Conservation (phyloP, 2,888 invertebrate species). For the Anticlea derivata region DNA sequence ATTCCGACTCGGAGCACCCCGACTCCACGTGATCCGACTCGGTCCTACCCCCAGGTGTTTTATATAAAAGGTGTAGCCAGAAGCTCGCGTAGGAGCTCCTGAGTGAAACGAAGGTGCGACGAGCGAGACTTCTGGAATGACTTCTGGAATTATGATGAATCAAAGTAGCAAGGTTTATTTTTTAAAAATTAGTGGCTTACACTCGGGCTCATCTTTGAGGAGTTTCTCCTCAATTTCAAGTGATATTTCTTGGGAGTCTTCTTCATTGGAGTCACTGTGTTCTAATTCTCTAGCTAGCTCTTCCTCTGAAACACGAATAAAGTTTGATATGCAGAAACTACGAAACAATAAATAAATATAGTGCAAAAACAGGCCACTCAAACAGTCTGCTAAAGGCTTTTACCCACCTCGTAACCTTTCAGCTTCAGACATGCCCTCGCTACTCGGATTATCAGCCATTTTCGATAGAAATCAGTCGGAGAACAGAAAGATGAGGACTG, state of each 20-base stretch:
- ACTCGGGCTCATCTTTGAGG: constrained; percentile 78
- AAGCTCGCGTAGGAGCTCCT: no score
- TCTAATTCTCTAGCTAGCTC: constrained; percentile 75
- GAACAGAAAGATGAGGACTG: constrained; percentile 2
- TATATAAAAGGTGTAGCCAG: no score
- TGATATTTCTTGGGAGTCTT: constrained; percentile 76
- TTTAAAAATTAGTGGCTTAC: constrained; percentile 44
- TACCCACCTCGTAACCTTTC: constrained; percentile 67
- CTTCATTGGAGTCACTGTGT: constrained; percentile 79
- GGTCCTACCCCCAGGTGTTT: no score
- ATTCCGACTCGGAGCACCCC: no score
- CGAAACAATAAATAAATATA: neutral
- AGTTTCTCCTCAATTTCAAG: constrained; percentile 77
- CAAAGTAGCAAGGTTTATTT: no score
- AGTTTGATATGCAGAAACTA: no score
- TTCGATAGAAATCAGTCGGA: neutral
- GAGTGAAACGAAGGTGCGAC: no score
- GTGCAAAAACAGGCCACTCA: neutral
- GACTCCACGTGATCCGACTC: no score
- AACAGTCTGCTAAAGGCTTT: neutral
- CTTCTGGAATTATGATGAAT: no score
- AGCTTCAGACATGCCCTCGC: constrained; percentile 65
- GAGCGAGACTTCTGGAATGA: no score
- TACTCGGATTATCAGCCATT: constrained; percentile 55
- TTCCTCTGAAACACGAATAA: constrained; percentile 60